These are phyloP conservation scores for Hemichromis elongatus DNA, from an alignment of 2,113 vertebrate species.

Conservation along the genomic window DNA sequence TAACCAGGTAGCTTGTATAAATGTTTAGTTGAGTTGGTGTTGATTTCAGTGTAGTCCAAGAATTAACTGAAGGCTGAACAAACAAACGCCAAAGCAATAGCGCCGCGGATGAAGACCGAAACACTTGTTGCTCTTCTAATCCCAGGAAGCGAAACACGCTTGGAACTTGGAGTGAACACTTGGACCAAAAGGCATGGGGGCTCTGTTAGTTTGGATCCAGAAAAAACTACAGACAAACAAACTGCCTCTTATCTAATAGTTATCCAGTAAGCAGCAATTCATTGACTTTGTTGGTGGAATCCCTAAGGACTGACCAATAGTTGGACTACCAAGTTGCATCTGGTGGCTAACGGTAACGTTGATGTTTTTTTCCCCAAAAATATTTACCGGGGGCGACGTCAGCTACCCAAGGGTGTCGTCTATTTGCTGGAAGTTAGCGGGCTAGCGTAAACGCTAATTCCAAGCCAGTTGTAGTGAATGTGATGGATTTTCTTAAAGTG, in stretches of 20 bases:
- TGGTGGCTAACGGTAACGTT: constrained; percentile 48
- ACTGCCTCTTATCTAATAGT: neutral
- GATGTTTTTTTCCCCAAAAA: neutral
- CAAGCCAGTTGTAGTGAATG: neutral
- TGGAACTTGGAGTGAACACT: constrained; percentile 44
- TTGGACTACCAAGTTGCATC: neutral
- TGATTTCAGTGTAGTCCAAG: fast-evolving
- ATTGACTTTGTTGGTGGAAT: neutral
- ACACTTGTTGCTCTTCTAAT: constrained; percentile 62
- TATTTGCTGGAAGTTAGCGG: constrained; percentile 60
- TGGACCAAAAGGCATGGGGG: constrained; percentile 43
- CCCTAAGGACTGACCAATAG: neutral
- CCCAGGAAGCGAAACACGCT: constrained; percentile 83
- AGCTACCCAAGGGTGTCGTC: constrained; percentile 48
- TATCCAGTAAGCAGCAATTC: neutral
- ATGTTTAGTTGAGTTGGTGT: fast-evolving
- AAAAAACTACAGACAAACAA: neutral
- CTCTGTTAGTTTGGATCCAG: neutral
- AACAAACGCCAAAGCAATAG: neutral
- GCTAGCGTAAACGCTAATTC: constrained; percentile 1
- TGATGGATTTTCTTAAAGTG: neutral
- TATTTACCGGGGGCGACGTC: constrained; percentile 57
- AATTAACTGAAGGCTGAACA: neutral
- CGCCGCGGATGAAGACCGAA: constrained; percentile 74
- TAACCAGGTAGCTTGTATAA: fast-evolving